Evolutionary conservation across 2,113 vertebrate genomes (phyloP).

Genomic region (Ciconia maguari): DNA sequence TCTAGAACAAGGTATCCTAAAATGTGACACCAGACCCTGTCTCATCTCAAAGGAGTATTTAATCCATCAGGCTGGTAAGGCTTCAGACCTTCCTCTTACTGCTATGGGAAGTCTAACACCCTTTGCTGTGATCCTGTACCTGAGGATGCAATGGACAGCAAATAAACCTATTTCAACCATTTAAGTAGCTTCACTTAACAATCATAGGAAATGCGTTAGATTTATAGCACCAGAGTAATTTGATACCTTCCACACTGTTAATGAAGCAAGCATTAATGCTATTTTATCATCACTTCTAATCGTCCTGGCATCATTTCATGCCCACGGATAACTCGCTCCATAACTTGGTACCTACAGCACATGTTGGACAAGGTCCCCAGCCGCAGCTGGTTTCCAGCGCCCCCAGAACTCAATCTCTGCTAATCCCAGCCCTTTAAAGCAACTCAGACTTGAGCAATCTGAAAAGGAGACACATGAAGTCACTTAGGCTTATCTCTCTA

Average conservation of each 20-base stretch:
- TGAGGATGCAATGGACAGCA: not conserved
- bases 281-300: constrained; percentile 13
- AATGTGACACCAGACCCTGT: not conserved
- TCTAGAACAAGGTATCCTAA: not conserved
- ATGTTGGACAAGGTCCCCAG: not conserved
- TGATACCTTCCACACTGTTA: not conserved
- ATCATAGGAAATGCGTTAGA: not conserved
- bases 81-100: not conserved
- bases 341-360: not conserved
- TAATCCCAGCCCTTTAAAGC: constrained; percentile 26
- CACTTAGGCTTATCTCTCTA: constrained; percentile 34
- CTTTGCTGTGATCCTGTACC: not conserved
- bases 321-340: not conserved
- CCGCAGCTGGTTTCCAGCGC: not conserved
- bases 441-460: not conserved
- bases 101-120: not conserved
- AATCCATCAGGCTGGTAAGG: not conserved
- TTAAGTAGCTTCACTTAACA: not conserved
- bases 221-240: not conserved
- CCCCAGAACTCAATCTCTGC: constrained; percentile 1
- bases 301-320: not conserved
- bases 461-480: constrained; percentile 11
- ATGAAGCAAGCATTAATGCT: not conserved
- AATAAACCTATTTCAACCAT: not conserved
- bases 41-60: not conserved